Base-by-base conservation (phyloP, 2,113 vertebrate species). In the Prochilodus magdalenae region DNA sequence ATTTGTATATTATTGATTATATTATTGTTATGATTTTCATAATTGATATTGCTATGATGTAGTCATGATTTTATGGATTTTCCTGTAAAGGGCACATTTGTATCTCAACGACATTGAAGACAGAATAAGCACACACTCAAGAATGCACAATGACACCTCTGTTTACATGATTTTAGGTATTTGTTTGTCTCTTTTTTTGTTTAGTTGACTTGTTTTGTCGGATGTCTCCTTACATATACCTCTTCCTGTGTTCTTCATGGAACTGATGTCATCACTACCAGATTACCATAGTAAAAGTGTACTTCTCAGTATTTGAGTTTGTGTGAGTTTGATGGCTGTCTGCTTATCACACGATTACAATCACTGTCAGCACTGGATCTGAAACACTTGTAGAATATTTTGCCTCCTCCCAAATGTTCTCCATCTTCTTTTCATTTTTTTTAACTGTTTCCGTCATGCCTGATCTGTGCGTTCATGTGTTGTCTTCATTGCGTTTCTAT, bases 81-180 rank as follows among this genome's bases (percentile, higher is more conserved):
- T 93, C 87, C 91, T 92, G 90, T 91, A 88, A 93, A 91, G 93
- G 91, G 92, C 93, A 93, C 92, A 94, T 93, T 83, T 92, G 87
- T 89, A 91, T 91, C 86, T 89, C 88, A 90, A 90, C 88, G 91
- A 87, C 90, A 91, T 89, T 85, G 83, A 89, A 88, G 86, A 89
- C 89, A 87, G 83, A 92, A 91, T 87, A 92, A 93, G 92, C 93
- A 93, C 92, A 94, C 89, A 86, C 88, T 90, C 82, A 87, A 77
- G 88, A 91, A 92, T 93, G 92, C 91, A 93, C 93, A 94, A 91
- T 85, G 87, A 92, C 88, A 87, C 88, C 91, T 91, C 91, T 92
- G 92, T 93, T 93, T 93, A 93, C 91, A 92, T 89, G 85, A 89
- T 87, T 90, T 89, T 86, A 89, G 86, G 82, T 89, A 73, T 91